phyloP scores from a whole-genome alignment of 2,888 invertebrate genomes.

The Phortica magna region DNA sequence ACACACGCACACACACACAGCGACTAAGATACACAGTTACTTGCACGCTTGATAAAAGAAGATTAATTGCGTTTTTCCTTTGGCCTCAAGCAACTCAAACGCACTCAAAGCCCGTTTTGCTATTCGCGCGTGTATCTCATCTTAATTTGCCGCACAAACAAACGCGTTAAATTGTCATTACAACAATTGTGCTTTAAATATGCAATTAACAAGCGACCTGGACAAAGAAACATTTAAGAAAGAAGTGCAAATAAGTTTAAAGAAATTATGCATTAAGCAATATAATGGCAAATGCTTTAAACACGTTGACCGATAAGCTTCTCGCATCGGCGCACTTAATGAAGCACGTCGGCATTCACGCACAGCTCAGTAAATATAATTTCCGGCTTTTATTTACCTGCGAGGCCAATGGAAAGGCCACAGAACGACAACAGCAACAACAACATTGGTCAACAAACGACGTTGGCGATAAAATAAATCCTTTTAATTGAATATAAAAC shows the following conservation, averaged over 20 bases:
- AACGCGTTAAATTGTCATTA: not conserved
- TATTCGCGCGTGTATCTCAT: not conserved
- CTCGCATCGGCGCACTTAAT: not conserved
- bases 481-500: slow-evolving; percentile 22
- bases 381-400: slow-evolving; percentile 11
- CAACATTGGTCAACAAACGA: not conserved
- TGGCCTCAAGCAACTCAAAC: not conserved
- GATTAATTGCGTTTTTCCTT: not conserved
- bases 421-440: not conserved
- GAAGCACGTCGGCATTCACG: not conserved
- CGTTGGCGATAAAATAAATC: slow-evolving; percentile 4
- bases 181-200: not conserved
- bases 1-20: slow-evolving; percentile 50
- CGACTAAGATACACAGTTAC: slow-evolving; percentile 45
- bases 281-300: too few species aligned
- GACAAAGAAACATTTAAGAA: too few species aligned
- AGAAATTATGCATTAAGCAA: too few species aligned
- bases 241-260: too few species aligned
- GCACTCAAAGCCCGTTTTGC: not conserved
- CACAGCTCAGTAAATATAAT: not conserved
- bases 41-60: slow-evolving; percentile 37
- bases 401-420: not conserved
- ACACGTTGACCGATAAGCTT: not conserved
- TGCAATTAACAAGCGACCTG: not conserved
- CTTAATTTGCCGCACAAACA: not conserved